Conservation (phyloP, 2,797 vertebrate species). For the Argyrosomus regius region DNA sequence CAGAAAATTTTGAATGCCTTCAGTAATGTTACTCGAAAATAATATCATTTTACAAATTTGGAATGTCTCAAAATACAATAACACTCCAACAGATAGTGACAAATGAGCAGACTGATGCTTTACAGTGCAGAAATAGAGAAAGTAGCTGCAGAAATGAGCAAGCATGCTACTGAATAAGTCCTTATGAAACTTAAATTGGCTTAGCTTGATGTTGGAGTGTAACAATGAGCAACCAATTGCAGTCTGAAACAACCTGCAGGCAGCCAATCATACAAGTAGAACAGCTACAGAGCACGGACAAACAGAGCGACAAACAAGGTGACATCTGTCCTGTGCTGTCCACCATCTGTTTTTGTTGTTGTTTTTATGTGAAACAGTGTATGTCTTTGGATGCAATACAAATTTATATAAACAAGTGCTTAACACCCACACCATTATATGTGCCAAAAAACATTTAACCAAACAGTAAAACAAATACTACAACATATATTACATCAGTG, state of each 20-base stretch:
- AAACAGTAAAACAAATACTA: no score
- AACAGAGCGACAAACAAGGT: neutral
- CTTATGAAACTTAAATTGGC: constrained; percentile 25
- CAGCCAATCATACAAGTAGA: neutral
- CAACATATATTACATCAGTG: no score
- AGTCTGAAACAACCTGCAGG: constrained; percentile 17
- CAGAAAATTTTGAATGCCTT: neutral
- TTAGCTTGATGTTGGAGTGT: neutral
- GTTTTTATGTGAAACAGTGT: no score
- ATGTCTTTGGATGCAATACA: no score
- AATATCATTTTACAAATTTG: neutral
- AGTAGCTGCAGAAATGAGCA: constrained; percentile 17
- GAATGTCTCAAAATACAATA: neutral
- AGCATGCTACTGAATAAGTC: constrained; percentile 16
- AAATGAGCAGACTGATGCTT: neutral
- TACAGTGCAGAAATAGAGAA: constrained; percentile 5
- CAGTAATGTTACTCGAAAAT: neutral
- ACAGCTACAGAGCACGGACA: neutral
- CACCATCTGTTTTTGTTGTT: neutral
- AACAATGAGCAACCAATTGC: constrained; percentile 6
- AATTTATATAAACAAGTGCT: no score
- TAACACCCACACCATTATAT: no score
- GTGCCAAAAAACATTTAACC: no score
- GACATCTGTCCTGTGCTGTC: no score
- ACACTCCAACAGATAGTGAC: neutral